Percentiles rank a stretch among this genome's conserved stretches.
Conservation (phyloP, 2,797 vertebrate species). For the Odontamblyopus rebecca region DNA sequence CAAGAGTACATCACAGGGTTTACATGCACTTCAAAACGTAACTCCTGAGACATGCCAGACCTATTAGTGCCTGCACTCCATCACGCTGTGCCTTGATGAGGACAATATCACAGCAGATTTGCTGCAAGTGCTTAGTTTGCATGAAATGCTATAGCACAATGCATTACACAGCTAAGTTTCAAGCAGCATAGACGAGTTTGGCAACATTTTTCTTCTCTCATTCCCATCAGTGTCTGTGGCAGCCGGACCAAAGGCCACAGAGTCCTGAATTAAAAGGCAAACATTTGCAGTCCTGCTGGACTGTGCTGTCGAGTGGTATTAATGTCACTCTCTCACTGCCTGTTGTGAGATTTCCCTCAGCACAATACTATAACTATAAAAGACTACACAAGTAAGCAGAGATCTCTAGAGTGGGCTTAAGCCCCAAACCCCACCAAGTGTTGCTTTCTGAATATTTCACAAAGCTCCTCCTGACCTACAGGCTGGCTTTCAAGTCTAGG, state of each 20-base stretch:
- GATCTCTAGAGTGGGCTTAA: constrained; percentile 59
- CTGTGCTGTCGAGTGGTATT: constrained; percentile 66
- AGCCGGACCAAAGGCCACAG: constrained; percentile 63
- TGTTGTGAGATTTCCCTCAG: constrained; percentile 65
- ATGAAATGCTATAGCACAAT: constrained; percentile 1
- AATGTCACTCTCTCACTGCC: constrained; percentile 67
- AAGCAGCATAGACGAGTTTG: constrained; percentile 60
- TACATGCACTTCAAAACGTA: constrained; percentile 11
- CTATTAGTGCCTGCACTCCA: constrained; percentile 22
- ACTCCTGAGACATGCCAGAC: not conserved
- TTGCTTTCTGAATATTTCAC: constrained; percentile 70
- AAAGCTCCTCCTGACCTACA: constrained; percentile 50
- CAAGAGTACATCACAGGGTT: constrained; percentile 5
- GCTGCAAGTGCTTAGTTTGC: not conserved
- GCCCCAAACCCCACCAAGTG: constrained; percentile 48
- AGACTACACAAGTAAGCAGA: constrained; percentile 48
- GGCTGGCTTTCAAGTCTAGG: constrained; percentile 57
- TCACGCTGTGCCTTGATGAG: constrained; percentile 18
- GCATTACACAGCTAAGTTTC: constrained; percentile 55
- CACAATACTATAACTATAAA: constrained; percentile 35
- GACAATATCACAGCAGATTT: not conserved
- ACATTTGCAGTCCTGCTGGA: constrained; percentile 69
- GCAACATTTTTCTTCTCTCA: constrained; percentile 68
- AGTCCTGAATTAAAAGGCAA: constrained; percentile 71
- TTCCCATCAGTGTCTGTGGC: constrained; percentile 65